Conservation (phyloP, 2,797 vertebrate genomes). For the Darevskia mixta region DNA sequence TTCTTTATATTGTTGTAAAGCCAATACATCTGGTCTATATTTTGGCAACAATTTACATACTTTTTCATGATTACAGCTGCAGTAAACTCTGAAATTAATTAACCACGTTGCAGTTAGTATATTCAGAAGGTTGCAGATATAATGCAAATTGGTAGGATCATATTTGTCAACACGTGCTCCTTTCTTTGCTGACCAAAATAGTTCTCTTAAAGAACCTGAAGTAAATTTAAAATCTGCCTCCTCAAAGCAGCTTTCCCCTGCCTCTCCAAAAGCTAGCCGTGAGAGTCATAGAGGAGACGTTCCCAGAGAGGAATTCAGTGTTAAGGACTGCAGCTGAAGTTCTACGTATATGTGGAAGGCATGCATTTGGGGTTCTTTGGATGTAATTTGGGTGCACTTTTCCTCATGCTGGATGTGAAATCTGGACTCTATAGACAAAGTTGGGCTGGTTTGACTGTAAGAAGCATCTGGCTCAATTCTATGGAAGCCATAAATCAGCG, state of each 20-base stretch:
- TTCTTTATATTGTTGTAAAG: background rate
- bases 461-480: accelerated
- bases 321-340: background rate
- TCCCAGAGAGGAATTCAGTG: background rate
- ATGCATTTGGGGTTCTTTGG: background rate
- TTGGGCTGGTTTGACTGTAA: background rate
- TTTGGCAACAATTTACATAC: background rate
- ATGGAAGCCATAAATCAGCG: background rate
- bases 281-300: background rate
- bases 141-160: background rate
- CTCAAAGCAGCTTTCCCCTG: background rate
- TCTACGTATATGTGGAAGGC: background rate
- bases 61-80: background rate
- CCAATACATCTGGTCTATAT: background rate
- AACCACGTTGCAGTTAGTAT: background rate
- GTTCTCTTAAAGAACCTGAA: constrained; percentile 10
- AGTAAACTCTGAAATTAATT: background rate
- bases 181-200: background rate
- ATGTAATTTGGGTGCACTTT: background rate
- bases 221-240: background rate
- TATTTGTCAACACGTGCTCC: background rate
- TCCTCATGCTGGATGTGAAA: background rate
- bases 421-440: background rate
- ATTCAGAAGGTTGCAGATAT: background rate
- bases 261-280: background rate